These are phyloP conservation scores for Huso huso DNA, from an alignment of 2,797 vertebrate species.

Conservation along the genomic window DNA sequence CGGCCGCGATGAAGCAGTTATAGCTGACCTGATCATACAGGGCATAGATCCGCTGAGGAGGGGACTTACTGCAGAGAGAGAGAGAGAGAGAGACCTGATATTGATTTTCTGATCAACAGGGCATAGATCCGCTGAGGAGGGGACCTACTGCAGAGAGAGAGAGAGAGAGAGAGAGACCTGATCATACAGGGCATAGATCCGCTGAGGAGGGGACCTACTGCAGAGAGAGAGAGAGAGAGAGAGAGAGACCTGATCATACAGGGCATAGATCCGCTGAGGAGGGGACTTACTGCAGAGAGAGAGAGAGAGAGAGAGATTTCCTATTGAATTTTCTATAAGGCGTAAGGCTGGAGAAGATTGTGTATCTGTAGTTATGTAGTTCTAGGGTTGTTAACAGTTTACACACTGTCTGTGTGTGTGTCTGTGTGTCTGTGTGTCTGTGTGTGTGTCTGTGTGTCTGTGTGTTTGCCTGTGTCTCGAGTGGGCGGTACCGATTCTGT, in stretches of 20 bases:
- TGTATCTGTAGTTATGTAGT: too few species aligned
- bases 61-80: constrained; percentile 48
- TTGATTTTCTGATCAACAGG: too few species aligned
- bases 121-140: too few species aligned
- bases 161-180: constrained; percentile 61
- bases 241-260: constrained; percentile 52
- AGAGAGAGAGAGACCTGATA: not conserved
- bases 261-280: constrained; percentile 61
- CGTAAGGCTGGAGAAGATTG: too few species aligned
- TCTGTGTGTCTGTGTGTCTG: too few species aligned
- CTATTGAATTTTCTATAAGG: too few species aligned
- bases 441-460: too few species aligned
- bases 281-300: constrained; percentile 53
- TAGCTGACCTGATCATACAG: constrained; percentile 83
- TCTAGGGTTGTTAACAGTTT: too few species aligned
- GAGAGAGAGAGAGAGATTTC: not conserved
- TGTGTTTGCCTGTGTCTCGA: too few species aligned
- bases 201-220: constrained; percentile 62
- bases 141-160: accelerated
- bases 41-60: constrained; percentile 63
- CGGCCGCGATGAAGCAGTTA: constrained; percentile 87
- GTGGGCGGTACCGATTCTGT: too few species aligned
- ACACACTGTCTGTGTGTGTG: too few species aligned
- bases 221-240: not conserved
- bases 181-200: constrained; percentile 72